Conservation (phyloP, 2,113 vertebrate genomes). For the Symphodus melops region DNA sequence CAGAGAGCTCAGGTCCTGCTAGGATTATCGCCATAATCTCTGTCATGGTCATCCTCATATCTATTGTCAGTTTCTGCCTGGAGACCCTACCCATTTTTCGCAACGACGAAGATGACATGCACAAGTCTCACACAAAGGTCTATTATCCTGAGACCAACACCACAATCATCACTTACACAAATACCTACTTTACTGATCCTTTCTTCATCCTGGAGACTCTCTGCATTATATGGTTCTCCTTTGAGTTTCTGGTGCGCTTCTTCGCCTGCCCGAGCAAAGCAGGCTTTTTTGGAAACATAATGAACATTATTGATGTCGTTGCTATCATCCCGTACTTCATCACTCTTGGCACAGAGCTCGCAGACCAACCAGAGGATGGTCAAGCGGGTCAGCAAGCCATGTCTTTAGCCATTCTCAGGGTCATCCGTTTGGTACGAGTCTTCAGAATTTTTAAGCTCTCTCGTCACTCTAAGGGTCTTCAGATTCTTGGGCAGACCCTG, state of each 20-base stretch:
- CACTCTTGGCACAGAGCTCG: conserved; percentile 95
- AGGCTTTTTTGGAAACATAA: conserved; percentile 97
- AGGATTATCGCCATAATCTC: conserved; percentile 99
- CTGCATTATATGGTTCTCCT: conserved; percentile 99
- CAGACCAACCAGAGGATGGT: conserved; percentile 93
- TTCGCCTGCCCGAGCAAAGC: conserved; percentile 99
- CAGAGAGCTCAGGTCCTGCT: conserved; percentile 98
- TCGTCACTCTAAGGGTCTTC: conserved; percentile 96
- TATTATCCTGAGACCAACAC: conserved; percentile 89
- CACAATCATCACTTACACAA: conserved; percentile 87
- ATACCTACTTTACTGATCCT: conserved; percentile 94
- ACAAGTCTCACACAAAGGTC: conserved; percentile 74
- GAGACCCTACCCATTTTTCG: conserved; percentile 97
- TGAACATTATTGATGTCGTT: conserved; percentile 99
- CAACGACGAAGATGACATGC: conserved; percentile 92
- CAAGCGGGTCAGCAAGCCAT: conserved; percentile 98
- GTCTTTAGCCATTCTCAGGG: conserved; percentile 97
- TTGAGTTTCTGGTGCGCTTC: conserved; percentile 97
- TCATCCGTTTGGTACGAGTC: conserved; percentile 96
- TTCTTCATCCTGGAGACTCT: conserved; percentile 99
- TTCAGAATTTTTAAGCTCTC: conserved; percentile 99
- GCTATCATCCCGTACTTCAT: conserved; percentile 99
- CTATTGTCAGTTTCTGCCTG: conserved; percentile 98
- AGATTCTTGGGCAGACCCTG: conserved; percentile 96
- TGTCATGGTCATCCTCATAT: conserved; percentile 99